Evolutionary conservation across 2,113 vertebrate genomes (phyloP).

Genomic region (Willisornis vidua): DNA sequence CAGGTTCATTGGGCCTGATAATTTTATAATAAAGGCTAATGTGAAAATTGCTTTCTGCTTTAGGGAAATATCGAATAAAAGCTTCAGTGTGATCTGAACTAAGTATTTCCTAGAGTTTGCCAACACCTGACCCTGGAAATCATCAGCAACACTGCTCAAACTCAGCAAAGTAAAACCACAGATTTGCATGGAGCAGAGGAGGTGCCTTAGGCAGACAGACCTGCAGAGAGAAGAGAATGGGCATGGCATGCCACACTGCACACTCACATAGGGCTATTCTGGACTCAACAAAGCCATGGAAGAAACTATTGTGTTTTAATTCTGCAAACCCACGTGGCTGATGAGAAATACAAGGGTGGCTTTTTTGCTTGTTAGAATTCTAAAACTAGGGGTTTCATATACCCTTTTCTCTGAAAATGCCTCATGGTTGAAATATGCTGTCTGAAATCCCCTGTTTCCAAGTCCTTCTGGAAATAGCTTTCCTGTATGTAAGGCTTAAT

Average conservation of each 20-base stretch:
- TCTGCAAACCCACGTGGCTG: conserved; percentile 72
- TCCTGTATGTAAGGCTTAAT: background rate
- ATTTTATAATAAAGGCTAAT: background rate
- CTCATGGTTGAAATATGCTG: background rate
- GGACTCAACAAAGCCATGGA: conserved; percentile 56
- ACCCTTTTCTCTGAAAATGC: conserved; percentile 7
- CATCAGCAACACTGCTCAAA: background rate
- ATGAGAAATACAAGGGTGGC: conserved; percentile 24
- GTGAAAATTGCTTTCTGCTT: background rate
- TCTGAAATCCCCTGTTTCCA: background rate
- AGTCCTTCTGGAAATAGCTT: background rate
- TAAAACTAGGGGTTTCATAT: background rate
- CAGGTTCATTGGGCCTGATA: background rate
- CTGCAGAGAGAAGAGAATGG: conserved; percentile 23
- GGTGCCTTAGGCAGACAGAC: conserved; percentile 6
- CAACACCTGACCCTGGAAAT: background rate
- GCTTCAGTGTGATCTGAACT: background rate
- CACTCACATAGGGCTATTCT: background rate
- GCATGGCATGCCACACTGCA: conserved; percentile 4
- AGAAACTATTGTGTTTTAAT: conserved; percentile 69
- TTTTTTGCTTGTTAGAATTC: background rate
- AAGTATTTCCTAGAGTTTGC: background rate
- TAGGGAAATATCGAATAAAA: background rate
- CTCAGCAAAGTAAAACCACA: background rate
- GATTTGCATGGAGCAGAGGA: background rate